Conservation (phyloP, 2,113 vertebrate genomes). For the Pelobates fuscus region DNA sequence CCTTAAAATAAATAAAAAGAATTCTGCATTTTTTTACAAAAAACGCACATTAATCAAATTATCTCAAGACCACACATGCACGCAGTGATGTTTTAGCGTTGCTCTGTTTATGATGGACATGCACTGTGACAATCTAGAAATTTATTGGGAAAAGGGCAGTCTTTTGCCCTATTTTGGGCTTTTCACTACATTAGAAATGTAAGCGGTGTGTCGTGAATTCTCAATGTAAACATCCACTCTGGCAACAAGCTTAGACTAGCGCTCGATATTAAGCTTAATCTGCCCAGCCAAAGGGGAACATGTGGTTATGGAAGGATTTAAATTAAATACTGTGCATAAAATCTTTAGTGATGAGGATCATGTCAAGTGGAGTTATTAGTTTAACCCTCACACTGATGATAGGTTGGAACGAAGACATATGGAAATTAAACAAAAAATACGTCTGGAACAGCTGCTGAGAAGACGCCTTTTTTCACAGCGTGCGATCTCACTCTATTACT, state of each 20-base stretch:
- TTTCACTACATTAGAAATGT: too few species aligned
- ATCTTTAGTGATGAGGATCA: conserved; percentile 66
- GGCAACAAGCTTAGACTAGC: not conserved
- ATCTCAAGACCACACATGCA: too few species aligned
- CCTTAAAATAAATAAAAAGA: too few species aligned
- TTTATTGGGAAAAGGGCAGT: too few species aligned
- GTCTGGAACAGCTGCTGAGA: conserved; percentile 62
- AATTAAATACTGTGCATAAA: conserved; percentile 61
- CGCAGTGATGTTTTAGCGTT: too few species aligned
- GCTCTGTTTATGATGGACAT: too few species aligned
- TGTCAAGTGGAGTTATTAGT: conserved; percentile 64
- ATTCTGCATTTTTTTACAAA: too few species aligned
- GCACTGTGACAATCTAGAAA: too few species aligned
- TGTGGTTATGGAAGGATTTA: conserved; percentile 65
- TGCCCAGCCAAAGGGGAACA: conserved; percentile 58
- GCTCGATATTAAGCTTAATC: conserved; percentile 51
- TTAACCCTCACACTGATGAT: conserved; percentile 69
- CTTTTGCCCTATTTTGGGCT: too few species aligned
- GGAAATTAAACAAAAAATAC: conserved; percentile 63
- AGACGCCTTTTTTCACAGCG: conserved; percentile 43
- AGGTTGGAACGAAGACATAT: conserved; percentile 64
- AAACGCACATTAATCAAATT: too few species aligned
- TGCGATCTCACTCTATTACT: conserved; percentile 48
- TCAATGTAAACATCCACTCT: not conserved
- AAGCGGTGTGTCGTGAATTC: too few species aligned